Conservation (phyloP, 2,888 invertebrate genomes). For the Bembecia ichneumoniformis region DNA sequence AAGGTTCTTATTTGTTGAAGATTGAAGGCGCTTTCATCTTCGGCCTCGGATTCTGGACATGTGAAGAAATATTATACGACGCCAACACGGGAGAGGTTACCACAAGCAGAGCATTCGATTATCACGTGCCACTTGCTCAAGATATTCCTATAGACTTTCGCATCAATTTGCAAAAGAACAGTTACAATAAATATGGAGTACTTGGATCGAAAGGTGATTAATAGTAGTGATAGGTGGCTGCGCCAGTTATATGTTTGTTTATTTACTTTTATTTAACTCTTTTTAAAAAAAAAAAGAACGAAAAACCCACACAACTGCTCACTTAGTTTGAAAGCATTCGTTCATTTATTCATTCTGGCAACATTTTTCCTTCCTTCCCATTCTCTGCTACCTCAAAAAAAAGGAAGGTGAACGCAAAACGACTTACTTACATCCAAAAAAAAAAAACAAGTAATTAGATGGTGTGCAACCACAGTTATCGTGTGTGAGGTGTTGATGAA, state of each 20-base stretch:
- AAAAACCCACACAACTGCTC: too few relatives aligned
- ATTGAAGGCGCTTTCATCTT: slow-evolving; percentile 83
- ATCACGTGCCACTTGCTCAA: slow-evolving; percentile 79
- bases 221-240: neutral
- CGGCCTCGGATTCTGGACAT: slow-evolving; percentile 82
- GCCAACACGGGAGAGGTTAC: slow-evolving; percentile 75
- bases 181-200: slow-evolving; percentile 73
- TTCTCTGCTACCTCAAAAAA: too few relatives aligned
- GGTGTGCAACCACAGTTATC: too few relatives aligned
- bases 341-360: too few relatives aligned
- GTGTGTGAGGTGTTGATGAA: too few relatives aligned
- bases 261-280: neutral
- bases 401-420: too few relatives aligned
- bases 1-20: slow-evolving; percentile 16
- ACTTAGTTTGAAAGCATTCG: too few relatives aligned
- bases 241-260: too few relatives aligned
- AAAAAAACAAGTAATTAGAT: too few relatives aligned
- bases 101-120: slow-evolving; percentile 84
- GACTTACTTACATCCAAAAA: too few relatives aligned
- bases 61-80: slow-evolving; percentile 77
- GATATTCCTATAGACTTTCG: slow-evolving; percentile 84
- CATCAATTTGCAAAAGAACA: slow-evolving; percentile 75
- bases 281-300: neutral
- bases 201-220: slow-evolving; percentile 76
- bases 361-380: too few relatives aligned